These are phyloP conservation scores for Metopia argyrocephala DNA, from an alignment of 2,888 invertebrate species.

Conservation along the genomic window DNA sequence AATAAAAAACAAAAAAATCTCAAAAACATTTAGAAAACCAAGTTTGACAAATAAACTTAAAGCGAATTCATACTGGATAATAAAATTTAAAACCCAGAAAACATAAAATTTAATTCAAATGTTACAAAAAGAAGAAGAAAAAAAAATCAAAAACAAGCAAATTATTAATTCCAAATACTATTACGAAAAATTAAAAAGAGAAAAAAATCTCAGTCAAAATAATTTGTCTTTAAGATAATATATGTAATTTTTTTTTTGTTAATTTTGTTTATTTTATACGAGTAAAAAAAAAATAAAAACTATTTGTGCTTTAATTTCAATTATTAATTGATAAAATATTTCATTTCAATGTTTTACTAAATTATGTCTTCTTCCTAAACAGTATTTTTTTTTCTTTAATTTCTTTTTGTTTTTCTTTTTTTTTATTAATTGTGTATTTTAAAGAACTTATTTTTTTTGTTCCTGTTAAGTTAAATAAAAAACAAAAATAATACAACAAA, in stretches of 20 bases:
- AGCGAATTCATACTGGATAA: constrained; percentile 5
- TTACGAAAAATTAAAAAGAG: neutral
- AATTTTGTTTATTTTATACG: constrained; percentile 14
- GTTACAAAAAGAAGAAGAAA: neutral
- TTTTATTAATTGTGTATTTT: constrained; percentile 48
- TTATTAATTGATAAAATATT: constrained; percentile 7
- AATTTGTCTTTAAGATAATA: neutral
- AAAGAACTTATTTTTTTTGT: constrained; percentile 47
- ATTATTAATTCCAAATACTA: constrained; percentile 19
- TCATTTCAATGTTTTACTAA: constrained; percentile 23
- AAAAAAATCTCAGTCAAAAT: constrained; percentile 17
- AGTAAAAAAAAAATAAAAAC: too few species aligned
- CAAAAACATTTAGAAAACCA: constrained; percentile 22
- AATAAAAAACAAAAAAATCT: constrained; percentile 10
- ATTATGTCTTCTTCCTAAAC: constrained; percentile 16
- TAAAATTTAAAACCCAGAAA: neutral
- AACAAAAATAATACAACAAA: neutral
- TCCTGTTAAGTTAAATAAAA: constrained; percentile 60
- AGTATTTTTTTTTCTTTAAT: neutral
- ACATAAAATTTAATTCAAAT: neutral
- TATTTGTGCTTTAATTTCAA: constrained; percentile 10
- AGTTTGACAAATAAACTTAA: constrained; percentile 31
- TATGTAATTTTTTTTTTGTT: constrained; percentile 8
- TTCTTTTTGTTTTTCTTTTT: constrained; percentile 27
- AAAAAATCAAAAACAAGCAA: constrained; percentile 11